Percentiles rank a stretch among this genome's conserved stretches.
These are phyloP conservation scores for Anoplopoma fimbria DNA, from an alignment of 2,113 vertebrate genomes.

Conservation along the genomic window DNA sequence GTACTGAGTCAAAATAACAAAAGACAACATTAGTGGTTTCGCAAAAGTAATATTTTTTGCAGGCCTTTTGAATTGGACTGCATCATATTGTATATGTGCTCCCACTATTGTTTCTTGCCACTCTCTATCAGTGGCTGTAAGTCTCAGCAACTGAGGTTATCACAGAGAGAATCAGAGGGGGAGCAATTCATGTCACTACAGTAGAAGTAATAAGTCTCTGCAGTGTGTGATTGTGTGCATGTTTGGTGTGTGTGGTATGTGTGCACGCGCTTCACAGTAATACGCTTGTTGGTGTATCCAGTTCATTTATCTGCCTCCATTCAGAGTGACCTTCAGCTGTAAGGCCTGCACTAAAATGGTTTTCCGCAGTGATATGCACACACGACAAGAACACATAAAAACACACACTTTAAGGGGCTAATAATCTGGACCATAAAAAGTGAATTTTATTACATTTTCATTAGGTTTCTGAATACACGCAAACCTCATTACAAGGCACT, in stretches of 20 bases:
- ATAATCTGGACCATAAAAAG: slow-evolving; percentile 10
- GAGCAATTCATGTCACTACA: slow-evolving; percentile 58
- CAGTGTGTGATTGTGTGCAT: slow-evolving; percentile 9
- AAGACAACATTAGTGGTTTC: not conserved
- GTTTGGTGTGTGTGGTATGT: slow-evolving; percentile 3
- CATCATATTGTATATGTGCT: not conserved
- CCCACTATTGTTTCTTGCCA: not conserved
- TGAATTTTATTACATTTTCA: slow-evolving; percentile 4
- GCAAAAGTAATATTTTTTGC: not conserved
- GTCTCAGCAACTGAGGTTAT: slow-evolving; percentile 43
- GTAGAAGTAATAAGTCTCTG: slow-evolving; percentile 58
- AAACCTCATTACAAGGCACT: slow-evolving; percentile 3
- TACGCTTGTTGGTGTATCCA: slow-evolving; percentile 69
- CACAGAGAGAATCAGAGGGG: slow-evolving; percentile 41
- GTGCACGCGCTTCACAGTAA: slow-evolving; percentile 54
- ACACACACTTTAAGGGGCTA: not conserved
- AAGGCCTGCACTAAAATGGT: slow-evolving; percentile 38
- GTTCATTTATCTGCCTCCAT: slow-evolving; percentile 69
- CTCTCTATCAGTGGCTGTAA: slow-evolving; percentile 16
- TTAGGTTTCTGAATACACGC: slow-evolving; percentile 13
- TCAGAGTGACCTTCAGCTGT: slow-evolving; percentile 74
- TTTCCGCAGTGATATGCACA: slow-evolving; percentile 8
- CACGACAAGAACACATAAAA: slow-evolving; percentile 4
- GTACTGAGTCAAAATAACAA: not conserved
- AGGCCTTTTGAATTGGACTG: not conserved